A percentile compares a stretch with the other conserved stretches of the same genome.
phyloP scores from a whole-genome alignment of 2,797 vertebrate genomes.

The Martes flavigula region DNA sequence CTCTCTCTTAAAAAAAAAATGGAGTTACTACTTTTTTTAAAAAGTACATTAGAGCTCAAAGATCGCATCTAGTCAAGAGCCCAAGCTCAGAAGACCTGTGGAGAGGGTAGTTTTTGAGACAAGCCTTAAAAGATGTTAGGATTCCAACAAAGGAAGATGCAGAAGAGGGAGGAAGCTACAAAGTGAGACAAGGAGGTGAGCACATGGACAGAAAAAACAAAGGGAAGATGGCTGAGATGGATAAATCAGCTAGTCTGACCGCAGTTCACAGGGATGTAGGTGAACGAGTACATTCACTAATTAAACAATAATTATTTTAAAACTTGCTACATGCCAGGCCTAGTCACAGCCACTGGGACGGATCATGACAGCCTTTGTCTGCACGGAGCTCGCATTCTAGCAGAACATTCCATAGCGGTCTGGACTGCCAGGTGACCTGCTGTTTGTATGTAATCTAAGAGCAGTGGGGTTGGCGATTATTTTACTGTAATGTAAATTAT shows the following conservation, averaged over 20 bases:
- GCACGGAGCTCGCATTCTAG: not conserved
- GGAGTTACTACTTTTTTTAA: not conserved
- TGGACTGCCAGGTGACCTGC: not conserved
- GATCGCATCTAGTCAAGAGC: not conserved
- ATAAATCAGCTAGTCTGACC: not conserved
- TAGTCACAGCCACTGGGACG: not conserved
- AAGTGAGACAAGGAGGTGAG: not conserved
- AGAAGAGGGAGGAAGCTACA: not conserved
- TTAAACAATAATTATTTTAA: not conserved
- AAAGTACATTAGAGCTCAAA: not conserved
- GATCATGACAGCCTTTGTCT: not conserved
- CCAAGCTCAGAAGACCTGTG: no score
- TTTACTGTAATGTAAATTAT: not conserved
- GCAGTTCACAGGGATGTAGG: not conserved
- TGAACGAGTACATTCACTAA: not conserved
- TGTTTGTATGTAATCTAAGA: not conserved
- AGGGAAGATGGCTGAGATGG: not conserved
- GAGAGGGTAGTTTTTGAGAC: not conserved
- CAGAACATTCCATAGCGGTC: accelerated
- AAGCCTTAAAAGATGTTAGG: not conserved
- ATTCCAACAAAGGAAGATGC: not conserved
- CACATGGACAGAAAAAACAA: not conserved
- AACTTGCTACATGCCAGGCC: not conserved
- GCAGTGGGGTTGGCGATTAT: not conserved
- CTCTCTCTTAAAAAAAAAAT: not conserved